Base-by-base conservation (phyloP, 64 coral and sea anemone species). In the Hydrozoanthus tunicans region DNA sequence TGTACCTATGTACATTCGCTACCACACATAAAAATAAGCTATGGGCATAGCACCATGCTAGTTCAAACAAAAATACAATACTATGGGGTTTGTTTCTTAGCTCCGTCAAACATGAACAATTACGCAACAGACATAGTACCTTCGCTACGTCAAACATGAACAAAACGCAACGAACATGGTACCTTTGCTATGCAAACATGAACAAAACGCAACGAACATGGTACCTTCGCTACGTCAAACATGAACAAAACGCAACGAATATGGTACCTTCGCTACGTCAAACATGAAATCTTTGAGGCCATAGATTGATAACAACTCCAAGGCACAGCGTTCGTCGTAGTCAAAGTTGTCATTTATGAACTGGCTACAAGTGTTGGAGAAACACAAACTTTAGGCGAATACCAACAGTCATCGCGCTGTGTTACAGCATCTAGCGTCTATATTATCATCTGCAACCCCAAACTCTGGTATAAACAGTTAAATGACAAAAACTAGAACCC, bases 331-430 rank as follows among this genome's bases (percentile, higher is more conserved):
- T 77, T 98, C 94, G 43, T 98, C 96, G 55, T 98, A 98, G 64
- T 98, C 96, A 86, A 98, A 98, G 68, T 98, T 98, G 59, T 98
- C 96, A 81, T 98, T 98, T 4, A 98, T 86, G 62, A 98, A 98
- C 20, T 98, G 96, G 81, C 96, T 98, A 58, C 66, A 71, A 54
- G 5, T 53, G 14, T 61, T 32, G 62, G 11, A 52, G 17, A 2
- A 61, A 12, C 17, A 23, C 11, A 65, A 20, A 7, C 7, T 43
- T 2, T 1, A 2, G 32, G 32, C 2, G 2, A 2, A 1, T 43
- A 43, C 32, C 32, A 43, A 43, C 32, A 43, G 32, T 43, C 2
- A 43, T 43, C 0, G 32, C 32, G 32, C 32, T 43, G 32, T 43
- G 32, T 43, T 43, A 43, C 32, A 43, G 2, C 2, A 2, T 43